Evolutionary conservation across 37 sponge, comb jelly and placozoan species (phyloP), one percentile per base, ranked within the genome.

Genomic region (Chondrilla cf. caribensis): DNA sequence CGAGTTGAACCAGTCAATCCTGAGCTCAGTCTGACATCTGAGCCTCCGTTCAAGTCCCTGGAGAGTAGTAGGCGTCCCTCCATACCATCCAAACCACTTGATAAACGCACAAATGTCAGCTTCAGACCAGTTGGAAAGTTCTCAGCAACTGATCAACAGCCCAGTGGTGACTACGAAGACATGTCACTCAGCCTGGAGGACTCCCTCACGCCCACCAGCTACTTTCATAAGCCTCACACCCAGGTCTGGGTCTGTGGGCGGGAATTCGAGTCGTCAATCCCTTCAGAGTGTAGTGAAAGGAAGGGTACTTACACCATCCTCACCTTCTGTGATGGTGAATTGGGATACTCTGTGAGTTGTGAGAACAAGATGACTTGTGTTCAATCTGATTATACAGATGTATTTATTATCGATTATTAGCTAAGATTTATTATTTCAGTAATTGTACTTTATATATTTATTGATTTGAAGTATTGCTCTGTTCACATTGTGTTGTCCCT

Each of bases 201-300:
- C 29, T 8, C 38, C n/a, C 42, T 21, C 15, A 39, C 2, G 31
- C 42, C 1, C 21, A n/a, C 36, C 41, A 43, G 24, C 44, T 17
- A 21, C 18, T 73, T 42, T 37, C 31, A 9, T 73, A 39, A 73
- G 44, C 58, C 58, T 26, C 59, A 79, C 79, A 79, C 92, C 11
- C 92, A 92, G 70, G 83, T 88, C 25, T 92, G 92, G 92, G 32
- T 92, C 76, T 92, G 92, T 88, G 92, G 92, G 5, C 77, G 89
- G 43, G 89, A 88, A 64, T 42, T n/a, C 14, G 24, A 39, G n/a
- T 25, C 17, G 31, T 2, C 44, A 9, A 19, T 43, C 2, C 31
- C 17, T 2, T 2, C 14, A 25, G 41, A 40, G 2, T 41, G 43
- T 19, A 18, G 22, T 2, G 60, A 85, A 39, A 68, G 82, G 83